Base-by-base conservation (phyloP, 2,888 invertebrate species). In the Phortica magna region DNA sequence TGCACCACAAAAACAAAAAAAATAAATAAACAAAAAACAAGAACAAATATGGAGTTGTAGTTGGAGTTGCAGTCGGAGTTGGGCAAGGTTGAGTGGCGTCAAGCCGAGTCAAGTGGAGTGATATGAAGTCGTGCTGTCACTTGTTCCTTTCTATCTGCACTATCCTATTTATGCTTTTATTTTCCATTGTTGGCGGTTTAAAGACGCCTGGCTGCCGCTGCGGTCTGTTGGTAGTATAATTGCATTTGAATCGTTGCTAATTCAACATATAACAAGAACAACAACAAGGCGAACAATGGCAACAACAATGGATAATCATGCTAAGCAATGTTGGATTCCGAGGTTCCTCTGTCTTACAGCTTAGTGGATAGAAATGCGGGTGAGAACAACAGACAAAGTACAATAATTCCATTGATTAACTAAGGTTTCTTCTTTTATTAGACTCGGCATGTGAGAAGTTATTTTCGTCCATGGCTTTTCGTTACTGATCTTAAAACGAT, bases 1-100 rank as follows among this genome's bases (percentile, higher is more conserved):
- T 14, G 48, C 48, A 78, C 84, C 87, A 86, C 80, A 74, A 81
- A 78, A 80, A 77, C 74, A 67, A 74, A 77, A 76, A 48, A 22
- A 59, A 22, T 22, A 59, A 59, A 59, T 17, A 17, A 17, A 59
- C 5, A 59, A 22, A 22, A 9, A 61, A 73, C 41, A 48, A 31
- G n/a, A 75, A 31, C 42, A 74, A 41, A 48, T 61, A 70, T 57
- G 22, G 70, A 77, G 31, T 73, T 43, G 22, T n/a, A n/a, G n/a
- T n/a, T n/a, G n/a, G n/a, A n/a, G n/a, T n/a, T n/a, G n/a, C n/a
- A n/a, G n/a, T n/a, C n/a, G n/a, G n/a, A n/a, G 31, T 73, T 43
- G 22, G 31, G 31, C 31, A 31, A 31, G 31, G 31, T 31, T 64
- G 31, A 10, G 74, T 22, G 43, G 41, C 68, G 48, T n/a, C 31